Percentiles rank a stretch among this genome's conserved stretches.
phyloP scores from a whole-genome alignment of 2,888 invertebrate genomes.

The Mesodorylaimus sp. region DNA sequence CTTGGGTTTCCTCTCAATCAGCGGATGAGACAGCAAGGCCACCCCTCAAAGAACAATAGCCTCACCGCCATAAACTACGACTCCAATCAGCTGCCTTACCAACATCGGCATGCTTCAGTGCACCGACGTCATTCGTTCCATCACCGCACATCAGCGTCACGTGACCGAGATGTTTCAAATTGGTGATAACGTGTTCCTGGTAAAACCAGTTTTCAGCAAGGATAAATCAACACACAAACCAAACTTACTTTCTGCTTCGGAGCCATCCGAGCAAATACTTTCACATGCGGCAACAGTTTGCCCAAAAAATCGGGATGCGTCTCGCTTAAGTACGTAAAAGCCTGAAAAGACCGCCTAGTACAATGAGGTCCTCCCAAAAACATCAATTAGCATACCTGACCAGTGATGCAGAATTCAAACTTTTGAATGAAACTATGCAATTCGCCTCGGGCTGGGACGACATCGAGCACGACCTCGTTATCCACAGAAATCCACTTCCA shows the following conservation, averaged over 20 bases:
- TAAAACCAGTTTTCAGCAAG: background rate
- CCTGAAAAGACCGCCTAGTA: conserved; percentile 34
- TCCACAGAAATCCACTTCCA: conserved; percentile 54
- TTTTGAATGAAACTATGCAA: conserved; percentile 50
- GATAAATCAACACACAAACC: background rate
- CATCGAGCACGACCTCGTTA: conserved; percentile 25
- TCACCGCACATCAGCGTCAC: conserved; percentile 97
- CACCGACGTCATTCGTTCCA: conserved; percentile 98
- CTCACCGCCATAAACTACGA: background rate
- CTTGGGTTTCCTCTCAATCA: conserved; percentile 32
- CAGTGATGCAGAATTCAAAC: conserved; percentile 75
- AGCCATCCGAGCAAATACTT: conserved; percentile 85
- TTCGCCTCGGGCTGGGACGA: conserved; percentile 23
- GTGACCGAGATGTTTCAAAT: conserved; percentile 65
- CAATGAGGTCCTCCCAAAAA: background rate
- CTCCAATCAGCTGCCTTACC: conserved; percentile 31
- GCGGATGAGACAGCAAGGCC: conserved; percentile 26
- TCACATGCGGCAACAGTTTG: conserved; percentile 60
- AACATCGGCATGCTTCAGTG: conserved; percentile 90
- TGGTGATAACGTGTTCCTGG: conserved; percentile 67
- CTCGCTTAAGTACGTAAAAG: conserved; percentile 50
- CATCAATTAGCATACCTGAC: conserved; percentile 47
- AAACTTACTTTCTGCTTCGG: conserved; percentile 72
- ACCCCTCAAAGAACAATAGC: conserved; percentile 17
- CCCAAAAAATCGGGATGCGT: conserved; percentile 45